Evolutionary conservation across 2,888 invertebrate species (phyloP), one percentile per base, ranked within the genome.

Genomic region (Molanna angustata): DNA sequence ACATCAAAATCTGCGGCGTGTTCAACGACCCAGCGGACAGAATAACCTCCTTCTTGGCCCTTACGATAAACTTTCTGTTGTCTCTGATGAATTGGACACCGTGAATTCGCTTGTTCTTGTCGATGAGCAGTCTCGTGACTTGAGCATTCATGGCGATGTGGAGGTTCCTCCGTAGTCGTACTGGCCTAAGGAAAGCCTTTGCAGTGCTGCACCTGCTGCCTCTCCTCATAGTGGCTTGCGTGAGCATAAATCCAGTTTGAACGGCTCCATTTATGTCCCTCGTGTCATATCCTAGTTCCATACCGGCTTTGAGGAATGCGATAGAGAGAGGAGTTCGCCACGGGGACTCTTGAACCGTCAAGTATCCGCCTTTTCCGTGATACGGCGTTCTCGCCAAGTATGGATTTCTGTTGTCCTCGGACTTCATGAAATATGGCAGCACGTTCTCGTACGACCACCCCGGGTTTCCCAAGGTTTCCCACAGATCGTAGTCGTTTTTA

Each of bases 361-460:
- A 69, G 65, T 89, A 90, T 0, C 91, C 91, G 0, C 90, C 90
- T 0, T 82, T 82, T 1, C 79, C 74, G 66, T 92, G 92, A 62
- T 90, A 91, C 0, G 84, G 80, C 0, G 86, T 89, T 52, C 80
- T 78, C 0, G 83, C 81, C 49, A 91, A 68, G 61, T 91, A 91
- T 0, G 91, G 91, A 66, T 92, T 91, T 3, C 91, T 79, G 64
- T 91, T 90, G 68, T 93, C 92, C 69, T 93, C 92, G 0, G 91
- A 90, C 70, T 92, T 93, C 19, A 87, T 73, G 66, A 93, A 93
- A 66, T 92, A 93, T 2, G 87, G 89, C 43, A 93, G 71, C 2
- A 93, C 86, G 59, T 88, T 82, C 32, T 85, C 79, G 69, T 88
- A 93, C 4, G 85, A 84, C 95, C 95, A 95, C 7, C 94, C 94